Evolutionary conservation across 2,113 vertebrate genomes (phyloP), one percentile per base, ranked within the genome.

Genomic region (Pituophis catenifer): DNA sequence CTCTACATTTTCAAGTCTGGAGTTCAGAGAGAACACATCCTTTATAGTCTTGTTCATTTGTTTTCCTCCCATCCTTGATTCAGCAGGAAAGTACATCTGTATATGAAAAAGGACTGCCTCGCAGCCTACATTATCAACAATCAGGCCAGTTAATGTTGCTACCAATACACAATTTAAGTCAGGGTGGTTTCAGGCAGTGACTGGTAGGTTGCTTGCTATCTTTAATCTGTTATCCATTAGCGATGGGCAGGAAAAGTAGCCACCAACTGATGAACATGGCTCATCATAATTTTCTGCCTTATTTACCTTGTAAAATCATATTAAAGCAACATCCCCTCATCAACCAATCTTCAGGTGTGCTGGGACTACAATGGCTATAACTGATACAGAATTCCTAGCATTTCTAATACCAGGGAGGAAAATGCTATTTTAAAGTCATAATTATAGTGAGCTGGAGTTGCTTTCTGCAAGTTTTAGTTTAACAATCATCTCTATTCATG

Each of bases 401-500:
- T 81, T 81, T 44, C 75, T 44, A 81, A 81, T 44, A 81, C 33
- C 17, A 75, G n/a, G n/a, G 70, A 33, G 15, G 65, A 33, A 75
- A 75, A 75, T 75, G n/a, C 70, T 75, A 19, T 75, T 33, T 75
- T 75, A 19, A 75, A 81, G 17, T 17, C 33, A 21, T 81, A 44
- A 21, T 44, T 81, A 44, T 38, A 81, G 8, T 81, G 33, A 38
- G 75, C 33, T 58, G 7, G 70, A 53, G 88, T 93, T 38, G 0
- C 3, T 86, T 93, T 94, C 70, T 48, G 59, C 93, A 57, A 94
- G 0, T n/a, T 58, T 89, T 91, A 21, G 13, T 50, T 89, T 55
- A 33, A 58, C 17, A 21, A n/a, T 86, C 91, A 92, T 90, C 86
- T 90, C 29, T 87, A 91, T 85, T 55, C 94, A 96, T 94, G 38